A percentile compares a stretch with the other conserved stretches of the same genome.
Evolutionary conservation across 2,888 invertebrate genomes (phyloP).

Genomic region (Tipula unca): DNA sequence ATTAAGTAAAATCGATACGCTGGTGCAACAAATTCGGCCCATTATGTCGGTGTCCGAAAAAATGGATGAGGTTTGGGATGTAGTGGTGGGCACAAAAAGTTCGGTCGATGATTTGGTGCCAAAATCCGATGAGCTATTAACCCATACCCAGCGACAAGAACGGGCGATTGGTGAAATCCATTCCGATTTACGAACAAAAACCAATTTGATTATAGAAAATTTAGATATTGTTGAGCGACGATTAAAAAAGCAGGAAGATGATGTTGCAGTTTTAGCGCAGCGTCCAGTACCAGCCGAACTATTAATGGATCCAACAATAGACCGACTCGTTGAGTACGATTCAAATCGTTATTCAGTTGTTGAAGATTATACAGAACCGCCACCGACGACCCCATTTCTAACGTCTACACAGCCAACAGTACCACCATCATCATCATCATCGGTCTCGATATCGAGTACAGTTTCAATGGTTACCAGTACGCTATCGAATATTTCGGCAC

Average conservation of each 20-base stretch:
- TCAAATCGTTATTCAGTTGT: constrained; percentile 49
- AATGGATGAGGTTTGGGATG: constrained; percentile 88
- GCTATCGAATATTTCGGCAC: constrained; percentile 24
- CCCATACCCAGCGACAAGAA: constrained; percentile 79
- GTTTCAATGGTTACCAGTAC: constrained; percentile 22
- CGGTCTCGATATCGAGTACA: constrained; percentile 28
- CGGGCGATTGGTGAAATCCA: constrained; percentile 81
- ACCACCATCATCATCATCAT: constrained; percentile 26
- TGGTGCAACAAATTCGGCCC: constrained; percentile 74
- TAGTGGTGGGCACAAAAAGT: constrained; percentile 80
- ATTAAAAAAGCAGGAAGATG: constrained; percentile 76
- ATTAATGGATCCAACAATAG: constrained; percentile 67
- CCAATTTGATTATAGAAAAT: constrained; percentile 80
- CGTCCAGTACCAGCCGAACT: constrained; percentile 67
- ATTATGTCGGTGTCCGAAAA: constrained; percentile 80
- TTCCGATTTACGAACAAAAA: constrained; percentile 68
- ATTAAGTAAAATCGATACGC: constrained; percentile 67
- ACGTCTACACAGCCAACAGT: constrained; percentile 30
- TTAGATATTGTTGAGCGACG: constrained; percentile 77
- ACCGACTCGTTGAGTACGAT: constrained; percentile 70
- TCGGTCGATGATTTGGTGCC: constrained; percentile 79
- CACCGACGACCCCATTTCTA: constrained; percentile 38
- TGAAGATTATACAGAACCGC: constrained; percentile 37
- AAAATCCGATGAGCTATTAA: constrained; percentile 75
- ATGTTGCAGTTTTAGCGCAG: constrained; percentile 68